phyloP scores from a whole-genome alignment of 1,140 invertebrate genomes.

The Phymorhynchus buccinoides region DNA sequence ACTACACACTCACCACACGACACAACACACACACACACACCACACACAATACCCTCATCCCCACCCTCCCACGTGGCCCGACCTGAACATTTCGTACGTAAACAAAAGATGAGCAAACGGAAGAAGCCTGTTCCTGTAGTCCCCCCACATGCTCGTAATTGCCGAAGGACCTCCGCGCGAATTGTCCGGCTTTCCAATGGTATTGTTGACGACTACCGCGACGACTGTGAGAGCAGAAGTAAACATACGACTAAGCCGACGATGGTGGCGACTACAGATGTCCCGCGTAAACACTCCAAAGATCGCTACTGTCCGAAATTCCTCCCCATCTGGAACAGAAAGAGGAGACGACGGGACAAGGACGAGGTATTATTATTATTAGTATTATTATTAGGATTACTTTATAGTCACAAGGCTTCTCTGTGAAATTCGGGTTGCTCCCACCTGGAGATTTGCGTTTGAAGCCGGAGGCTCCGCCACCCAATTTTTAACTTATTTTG shows the following conservation, averaged over 20 bases:
- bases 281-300: slow-evolving; percentile 29
- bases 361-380: background rate
- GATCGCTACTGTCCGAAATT: background rate
- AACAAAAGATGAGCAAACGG: background rate
- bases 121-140: background rate
- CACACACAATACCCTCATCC: too few species aligned
- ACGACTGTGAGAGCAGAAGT: background rate
- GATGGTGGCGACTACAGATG: background rate
- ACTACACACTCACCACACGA: too few species aligned
- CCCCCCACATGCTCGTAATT: slow-evolving; percentile 32
- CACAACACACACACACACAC: too few species aligned
- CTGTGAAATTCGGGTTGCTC: too few species aligned
- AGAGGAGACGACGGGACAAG: background rate
- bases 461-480: background rate
- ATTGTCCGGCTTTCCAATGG: too few species aligned
- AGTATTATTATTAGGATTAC: background rate
- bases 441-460: too few species aligned
- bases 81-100: background rate
- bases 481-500: background rate
- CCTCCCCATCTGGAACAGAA: background rate
- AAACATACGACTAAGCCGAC: slow-evolving; percentile 32
- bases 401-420: too few species aligned
- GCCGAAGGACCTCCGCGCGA: background rate
- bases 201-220: too few species aligned
- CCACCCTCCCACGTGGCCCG: too few species aligned